phyloP scores from a whole-genome alignment of 2,797 vertebrate genomes.

The Cottoperca gobio region DNA sequence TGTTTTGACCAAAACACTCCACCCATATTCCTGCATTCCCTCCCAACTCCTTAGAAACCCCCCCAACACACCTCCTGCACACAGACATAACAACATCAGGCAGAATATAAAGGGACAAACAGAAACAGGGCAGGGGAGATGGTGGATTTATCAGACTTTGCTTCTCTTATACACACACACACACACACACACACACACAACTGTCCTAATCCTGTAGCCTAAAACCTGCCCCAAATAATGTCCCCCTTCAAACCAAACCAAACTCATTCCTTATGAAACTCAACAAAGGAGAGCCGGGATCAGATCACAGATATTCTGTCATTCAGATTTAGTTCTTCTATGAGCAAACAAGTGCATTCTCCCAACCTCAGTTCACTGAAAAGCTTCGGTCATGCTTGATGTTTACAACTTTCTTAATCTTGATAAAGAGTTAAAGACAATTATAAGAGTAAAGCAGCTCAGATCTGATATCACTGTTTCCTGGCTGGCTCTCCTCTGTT shows the following conservation, averaged over 20 bases:
- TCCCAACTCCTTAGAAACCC: conserved; percentile 21
- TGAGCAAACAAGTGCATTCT: neutral
- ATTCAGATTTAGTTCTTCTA: neutral
- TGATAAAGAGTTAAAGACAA: conserved; percentile 14
- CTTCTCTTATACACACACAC: conserved; percentile 12
- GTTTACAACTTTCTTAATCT: neutral
- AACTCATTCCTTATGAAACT: conserved; percentile 55
- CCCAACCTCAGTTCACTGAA: neutral
- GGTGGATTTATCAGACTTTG: conserved; percentile 59
- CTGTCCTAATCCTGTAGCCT: neutral
- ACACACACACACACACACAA: too few relatives aligned
- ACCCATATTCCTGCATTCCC: conserved; percentile 13
- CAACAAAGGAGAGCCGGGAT: conserved; percentile 64
- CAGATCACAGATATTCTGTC: conserved; percentile 29
- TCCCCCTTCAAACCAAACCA: conserved; percentile 54
- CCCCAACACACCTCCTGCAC: conserved; percentile 85
- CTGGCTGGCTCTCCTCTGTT: conserved; percentile 69
- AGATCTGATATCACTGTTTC: conserved; percentile 48
- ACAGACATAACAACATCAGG: conserved; percentile 79
- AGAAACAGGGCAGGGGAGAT: conserved; percentile 74
- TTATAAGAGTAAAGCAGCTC: conserved; percentile 4
- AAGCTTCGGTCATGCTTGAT: neutral
- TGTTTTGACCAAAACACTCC: neutral
- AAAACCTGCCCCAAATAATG: conserved; percentile 9
- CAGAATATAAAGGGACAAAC: conserved; percentile 72